Base-by-base conservation (phyloP, 2,888 invertebrate genomes). In the Sturmia bella region DNA sequence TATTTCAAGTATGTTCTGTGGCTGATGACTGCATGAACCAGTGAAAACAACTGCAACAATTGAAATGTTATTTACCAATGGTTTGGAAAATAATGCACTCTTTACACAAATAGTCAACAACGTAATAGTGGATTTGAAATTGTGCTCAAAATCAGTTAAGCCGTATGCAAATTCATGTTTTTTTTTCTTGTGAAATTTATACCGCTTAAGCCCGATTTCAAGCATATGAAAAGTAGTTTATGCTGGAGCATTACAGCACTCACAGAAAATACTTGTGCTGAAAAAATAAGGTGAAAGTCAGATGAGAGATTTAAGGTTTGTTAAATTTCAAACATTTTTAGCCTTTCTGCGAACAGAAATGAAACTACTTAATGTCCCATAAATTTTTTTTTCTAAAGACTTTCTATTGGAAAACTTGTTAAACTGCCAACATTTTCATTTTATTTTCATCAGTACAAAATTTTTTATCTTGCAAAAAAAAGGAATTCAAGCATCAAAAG, bases 31-130 rank as follows among this genome's bases (percentile, higher is more conserved):
- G 24, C 37, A 56, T 43, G 54, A 74, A 37, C 37, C 54, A 54
- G 43, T 74, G 57, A 64, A 74, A 66, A 66, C 48, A 69, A 69
- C 54, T 61, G 69, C 69, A 69, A 54, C 69, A 76, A 69, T 52
- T 76, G 54, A 66, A 72, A 80, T 74, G 27, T 74, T 80, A 74
- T 74, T 80, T 75, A 63, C 80, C 80, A 74, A 80, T 80, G 74
- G 74, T 56, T 80, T 80, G 74, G 79, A 80, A 80, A 80, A 80
- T 80, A 69, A 73, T 80, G 48, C 63, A 69, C 68, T 39, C 50
- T 69, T 74, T 21, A 74, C 63, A 54, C 48, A 68, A 69, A 74
- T 63, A 74, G 32, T 63, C 69, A 74, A 74, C 69, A 74, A 37
- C 24, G 32, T 39, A 50, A 63, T 75, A 37, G 27, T 73, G 57